These are phyloP conservation scores for Sphenopsis melanotis DNA, from an alignment of 2,797 vertebrate genomes.

Conservation along the genomic window DNA sequence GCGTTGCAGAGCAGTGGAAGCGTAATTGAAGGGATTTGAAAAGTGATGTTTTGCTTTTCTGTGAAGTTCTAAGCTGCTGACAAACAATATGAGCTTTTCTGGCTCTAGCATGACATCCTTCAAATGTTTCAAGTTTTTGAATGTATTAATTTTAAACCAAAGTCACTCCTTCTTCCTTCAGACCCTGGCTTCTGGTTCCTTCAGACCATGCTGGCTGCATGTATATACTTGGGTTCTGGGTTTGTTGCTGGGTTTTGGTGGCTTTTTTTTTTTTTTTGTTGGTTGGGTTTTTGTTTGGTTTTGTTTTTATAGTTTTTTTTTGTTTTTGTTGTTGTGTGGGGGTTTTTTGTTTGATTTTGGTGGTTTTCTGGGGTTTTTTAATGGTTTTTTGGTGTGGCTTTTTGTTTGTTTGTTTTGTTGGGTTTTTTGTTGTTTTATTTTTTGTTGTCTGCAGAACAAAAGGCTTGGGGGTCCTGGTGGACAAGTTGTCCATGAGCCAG, in stretches of 20 bases:
- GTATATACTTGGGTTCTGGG: neutral
- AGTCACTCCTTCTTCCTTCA: neutral
- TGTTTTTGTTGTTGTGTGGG: no score
- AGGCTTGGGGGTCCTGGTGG: neutral
- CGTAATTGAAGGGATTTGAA: neutral
- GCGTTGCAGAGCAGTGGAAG: neutral
- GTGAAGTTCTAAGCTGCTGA: neutral
- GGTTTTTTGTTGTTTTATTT: no score
- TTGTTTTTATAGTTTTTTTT: neutral
- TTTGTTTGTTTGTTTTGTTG: neutral
- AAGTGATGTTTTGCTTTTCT: neutral
- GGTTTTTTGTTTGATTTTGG: neutral
- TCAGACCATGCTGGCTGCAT: neutral
- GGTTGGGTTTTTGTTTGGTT: neutral
- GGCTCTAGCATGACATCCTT: neutral
- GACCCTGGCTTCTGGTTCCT: neutral
- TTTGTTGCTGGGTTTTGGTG: neutral
- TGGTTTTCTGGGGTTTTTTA: no score
- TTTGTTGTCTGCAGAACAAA: neutral
- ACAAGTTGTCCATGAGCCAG: neutral
- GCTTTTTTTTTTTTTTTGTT: neutral
- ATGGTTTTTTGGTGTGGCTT: neutral
- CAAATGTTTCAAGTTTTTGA: neutral
- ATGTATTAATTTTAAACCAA: neutral
- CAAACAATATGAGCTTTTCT: neutral